Conservation (phyloP, 2,888 invertebrate species). For the Muscina levida region DNA sequence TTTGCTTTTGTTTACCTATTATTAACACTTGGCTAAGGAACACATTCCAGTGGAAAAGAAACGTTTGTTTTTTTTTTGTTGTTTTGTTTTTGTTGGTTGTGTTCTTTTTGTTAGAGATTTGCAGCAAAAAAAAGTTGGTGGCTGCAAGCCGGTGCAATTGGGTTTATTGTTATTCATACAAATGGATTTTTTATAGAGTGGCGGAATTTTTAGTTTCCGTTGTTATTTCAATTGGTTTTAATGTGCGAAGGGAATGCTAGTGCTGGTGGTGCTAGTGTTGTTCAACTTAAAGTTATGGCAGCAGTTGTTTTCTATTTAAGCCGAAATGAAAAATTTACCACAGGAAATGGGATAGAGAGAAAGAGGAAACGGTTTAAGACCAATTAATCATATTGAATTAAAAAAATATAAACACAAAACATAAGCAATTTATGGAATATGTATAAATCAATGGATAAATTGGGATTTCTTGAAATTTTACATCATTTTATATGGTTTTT, state of each 20-base stretch:
- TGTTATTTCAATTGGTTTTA: neutral
- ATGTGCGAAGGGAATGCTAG: neutral
- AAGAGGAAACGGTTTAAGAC: too few relatives aligned
- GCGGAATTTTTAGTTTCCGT: neutral
- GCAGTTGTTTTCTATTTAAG: constrained; percentile 1
- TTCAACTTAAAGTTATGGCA: neutral
- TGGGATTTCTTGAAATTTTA: too few relatives aligned
- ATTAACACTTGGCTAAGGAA: constrained; percentile 24
- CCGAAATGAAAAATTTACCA: neutral
- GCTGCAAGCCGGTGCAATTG: neutral
- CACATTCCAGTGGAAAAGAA: neutral
- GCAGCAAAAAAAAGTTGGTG: constrained; percentile 16
- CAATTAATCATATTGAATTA: too few relatives aligned
- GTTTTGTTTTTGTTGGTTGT: constrained; percentile 7
- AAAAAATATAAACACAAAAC: too few relatives aligned
- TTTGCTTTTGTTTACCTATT: constrained; percentile 14
- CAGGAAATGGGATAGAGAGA: too few relatives aligned
- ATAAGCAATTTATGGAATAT: too few relatives aligned
- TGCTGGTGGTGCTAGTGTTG: neutral
- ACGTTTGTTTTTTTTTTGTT: neutral
- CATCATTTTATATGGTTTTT: too few relatives aligned
- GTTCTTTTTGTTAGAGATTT: too few relatives aligned
- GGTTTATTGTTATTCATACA: constrained; percentile 16
- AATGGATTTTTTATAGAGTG: constrained; percentile 7
- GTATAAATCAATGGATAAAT: too few relatives aligned